A percentile compares a stretch with the other conserved stretches of the same genome.
These are phyloP conservation scores for Lycaon pictus DNA, from an alignment of 2,113 vertebrate species.

Conservation along the genomic window DNA sequence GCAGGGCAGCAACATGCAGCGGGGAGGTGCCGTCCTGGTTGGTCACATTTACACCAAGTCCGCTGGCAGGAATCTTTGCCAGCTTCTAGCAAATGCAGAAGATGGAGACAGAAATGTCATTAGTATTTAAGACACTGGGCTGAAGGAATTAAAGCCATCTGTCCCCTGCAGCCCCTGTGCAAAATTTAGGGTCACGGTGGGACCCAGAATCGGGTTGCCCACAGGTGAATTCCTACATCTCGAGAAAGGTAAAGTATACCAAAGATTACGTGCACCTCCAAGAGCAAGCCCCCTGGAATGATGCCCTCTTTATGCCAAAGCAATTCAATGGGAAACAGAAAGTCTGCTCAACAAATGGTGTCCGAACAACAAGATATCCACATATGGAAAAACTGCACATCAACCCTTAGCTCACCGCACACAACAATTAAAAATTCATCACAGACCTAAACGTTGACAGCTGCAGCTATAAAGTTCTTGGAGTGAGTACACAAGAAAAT, in stretches of 20 bases:
- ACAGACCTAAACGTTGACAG: not conserved
- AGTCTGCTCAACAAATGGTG: not conserved
- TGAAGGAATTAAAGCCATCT: not conserved
- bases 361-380: not conserved
- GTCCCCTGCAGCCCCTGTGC: accelerated
- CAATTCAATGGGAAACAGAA: not conserved
- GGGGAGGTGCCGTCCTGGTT: constrained; percentile 91
- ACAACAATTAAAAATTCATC: not conserved
- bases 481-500: not conserved
- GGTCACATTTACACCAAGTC: constrained; percentile 92
- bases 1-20: constrained; percentile 93
- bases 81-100: constrained; percentile 85
- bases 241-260: not conserved
- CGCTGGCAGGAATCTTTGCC: constrained; percentile 84
- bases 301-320: not conserved
- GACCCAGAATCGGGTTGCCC: not conserved
- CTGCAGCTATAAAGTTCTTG: not conserved
- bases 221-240: not conserved
- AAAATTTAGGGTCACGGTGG: not conserved
- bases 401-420: not conserved
- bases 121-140: not conserved
- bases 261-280: not conserved
- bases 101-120: not conserved
- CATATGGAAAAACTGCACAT: accelerated
- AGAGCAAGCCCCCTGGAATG: not conserved